A percentile compares a stretch with the other conserved stretches of the same genome.
Conservation (phyloP, 1,140 invertebrate genomes). For the Neodiprion fabricii region DNA sequence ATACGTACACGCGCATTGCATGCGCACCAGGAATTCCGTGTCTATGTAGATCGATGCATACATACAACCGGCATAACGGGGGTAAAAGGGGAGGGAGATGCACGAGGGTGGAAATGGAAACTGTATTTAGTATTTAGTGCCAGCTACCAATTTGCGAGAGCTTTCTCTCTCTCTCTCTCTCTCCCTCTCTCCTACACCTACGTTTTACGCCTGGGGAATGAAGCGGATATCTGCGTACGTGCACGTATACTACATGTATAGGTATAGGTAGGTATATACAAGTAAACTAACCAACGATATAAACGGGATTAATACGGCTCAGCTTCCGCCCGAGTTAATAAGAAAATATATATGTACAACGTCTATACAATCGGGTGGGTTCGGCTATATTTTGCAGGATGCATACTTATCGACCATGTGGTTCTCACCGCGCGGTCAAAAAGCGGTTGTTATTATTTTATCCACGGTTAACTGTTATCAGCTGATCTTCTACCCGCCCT, state of each 20-base stretch:
- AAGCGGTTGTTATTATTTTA: too few relatives aligned
- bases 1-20: slow-evolving; percentile 19
- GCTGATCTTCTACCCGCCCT: too few relatives aligned
- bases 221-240: too few relatives aligned
- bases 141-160: neutral
- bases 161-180: slow-evolving; percentile 21
- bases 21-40: neutral
- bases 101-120: slow-evolving; percentile 6
- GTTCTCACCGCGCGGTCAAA: too few relatives aligned
- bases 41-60: slow-evolving; percentile 18
- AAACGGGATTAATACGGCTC: neutral
- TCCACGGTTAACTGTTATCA: too few relatives aligned
- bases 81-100: neutral
- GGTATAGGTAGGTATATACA: neutral
- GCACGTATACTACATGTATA: too few relatives aligned
- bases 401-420: too few relatives aligned
- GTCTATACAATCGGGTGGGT: too few relatives aligned
- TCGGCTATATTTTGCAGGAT: too few relatives aligned
- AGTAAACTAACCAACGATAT: neutral
- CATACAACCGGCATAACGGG: slow-evolving; percentile 11
- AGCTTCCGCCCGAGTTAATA: neutral
- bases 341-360: neutral
- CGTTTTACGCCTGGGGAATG: too few relatives aligned
- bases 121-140: slow-evolving; percentile 16
- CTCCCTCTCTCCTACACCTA: neutral